A percentile compares a stretch with the other conserved stretches of the same genome.
These are phyloP conservation scores for Uloborus plumipes DNA, from an alignment of 2,888 invertebrate species.

Conservation along the genomic window DNA sequence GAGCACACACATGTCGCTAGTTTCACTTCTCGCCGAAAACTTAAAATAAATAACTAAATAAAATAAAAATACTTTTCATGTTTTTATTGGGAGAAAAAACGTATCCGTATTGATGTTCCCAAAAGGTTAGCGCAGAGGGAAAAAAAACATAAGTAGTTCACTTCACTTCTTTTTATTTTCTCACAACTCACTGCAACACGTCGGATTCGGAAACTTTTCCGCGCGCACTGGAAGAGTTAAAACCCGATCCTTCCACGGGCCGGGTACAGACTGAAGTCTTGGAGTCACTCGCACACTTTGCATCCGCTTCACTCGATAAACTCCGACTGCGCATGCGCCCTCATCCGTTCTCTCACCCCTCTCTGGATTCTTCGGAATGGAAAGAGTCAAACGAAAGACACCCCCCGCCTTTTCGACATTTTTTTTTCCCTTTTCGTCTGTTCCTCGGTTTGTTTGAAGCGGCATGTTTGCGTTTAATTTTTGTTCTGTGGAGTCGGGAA, in stretches of 20 bases:
- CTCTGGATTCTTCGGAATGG: slow-evolving; percentile 27
- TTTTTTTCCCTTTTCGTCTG: slow-evolving; percentile 3
- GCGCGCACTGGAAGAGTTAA: background rate
- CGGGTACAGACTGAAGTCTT: slow-evolving; percentile 7
- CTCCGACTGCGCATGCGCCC: slow-evolving; percentile 30
- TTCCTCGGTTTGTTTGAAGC: slow-evolving; percentile 28
- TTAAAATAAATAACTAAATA: background rate
- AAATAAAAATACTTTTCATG: no score
- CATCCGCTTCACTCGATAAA: slow-evolving; percentile 22
- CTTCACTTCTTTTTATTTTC: background rate
- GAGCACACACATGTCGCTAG: background rate
- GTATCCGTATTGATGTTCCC: no score
- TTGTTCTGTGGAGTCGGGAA: background rate
- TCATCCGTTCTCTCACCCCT: slow-evolving; percentile 9
- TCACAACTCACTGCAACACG: background rate
- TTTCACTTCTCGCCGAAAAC: background rate
- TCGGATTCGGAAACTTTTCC: slow-evolving; percentile 8
- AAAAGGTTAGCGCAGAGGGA: no score
- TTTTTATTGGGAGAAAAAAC: no score
- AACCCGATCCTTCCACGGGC: slow-evolving; percentile 10
- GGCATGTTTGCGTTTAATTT: background rate
- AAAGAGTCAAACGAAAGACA: slow-evolving; percentile 26
- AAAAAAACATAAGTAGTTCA: no score
- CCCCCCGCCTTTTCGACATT: slow-evolving; percentile 8
- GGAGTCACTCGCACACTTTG: slow-evolving; percentile 23